These are phyloP conservation scores for Melanotaenia maccullochi DNA, from an alignment of 2,797 vertebrate species.

Conservation along the genomic window DNA sequence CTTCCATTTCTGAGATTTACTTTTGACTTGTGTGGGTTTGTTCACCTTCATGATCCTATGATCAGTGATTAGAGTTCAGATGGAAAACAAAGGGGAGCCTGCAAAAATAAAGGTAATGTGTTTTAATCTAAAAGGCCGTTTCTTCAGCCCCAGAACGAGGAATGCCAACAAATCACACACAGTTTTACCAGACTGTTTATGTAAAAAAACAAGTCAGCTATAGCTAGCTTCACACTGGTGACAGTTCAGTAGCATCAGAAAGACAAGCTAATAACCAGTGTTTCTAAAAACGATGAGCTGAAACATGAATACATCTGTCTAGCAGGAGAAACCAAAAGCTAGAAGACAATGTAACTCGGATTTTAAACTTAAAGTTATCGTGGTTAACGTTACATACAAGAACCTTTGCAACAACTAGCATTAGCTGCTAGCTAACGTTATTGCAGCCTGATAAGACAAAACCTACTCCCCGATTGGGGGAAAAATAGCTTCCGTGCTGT, in stretches of 20 bases:
- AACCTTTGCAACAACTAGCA: slow-evolving; percentile 5
- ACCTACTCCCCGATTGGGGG: slow-evolving; percentile 43
- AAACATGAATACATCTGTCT: not conserved
- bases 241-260: not conserved
- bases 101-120: not conserved
- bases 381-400: not conserved
- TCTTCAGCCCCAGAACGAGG: not conserved
- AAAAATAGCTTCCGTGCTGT: not conserved
- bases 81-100: slow-evolving; percentile 32
- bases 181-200: not conserved
- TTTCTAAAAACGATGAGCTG: too few relatives aligned
- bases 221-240: slow-evolving; percentile 1
- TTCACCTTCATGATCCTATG: slow-evolving; percentile 81
- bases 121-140: not conserved
- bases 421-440: slow-evolving; percentile 46
- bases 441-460: not conserved
- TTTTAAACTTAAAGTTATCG: slow-evolving; percentile 29
- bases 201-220: not conserved
- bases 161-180: not conserved
- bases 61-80: slow-evolving; percentile 14
- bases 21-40: slow-evolving; percentile 58
- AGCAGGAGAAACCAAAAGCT: not conserved
- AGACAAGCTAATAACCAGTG: not conserved
- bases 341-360: not conserved
- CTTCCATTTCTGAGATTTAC: slow-evolving; percentile 73